Percentiles rank a stretch among this genome's conserved stretches.
Evolutionary conservation across 2,888 invertebrate genomes (phyloP).

Genomic region (Eudasyphora cyanicolor): DNA sequence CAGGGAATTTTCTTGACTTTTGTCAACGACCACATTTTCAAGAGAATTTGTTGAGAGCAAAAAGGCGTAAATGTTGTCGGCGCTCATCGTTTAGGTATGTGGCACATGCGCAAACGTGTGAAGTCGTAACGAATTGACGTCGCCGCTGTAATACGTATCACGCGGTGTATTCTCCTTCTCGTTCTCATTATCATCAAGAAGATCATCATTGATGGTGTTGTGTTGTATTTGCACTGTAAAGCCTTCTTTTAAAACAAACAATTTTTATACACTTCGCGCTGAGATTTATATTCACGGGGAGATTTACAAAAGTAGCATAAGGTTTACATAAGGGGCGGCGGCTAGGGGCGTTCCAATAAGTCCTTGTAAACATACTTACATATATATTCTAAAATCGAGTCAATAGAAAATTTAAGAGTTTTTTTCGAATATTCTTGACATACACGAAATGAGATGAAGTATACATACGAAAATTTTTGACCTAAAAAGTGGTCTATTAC

Average conservation of each 20-base stretch:
- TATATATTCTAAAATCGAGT: neutral
- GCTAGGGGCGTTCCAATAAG: slow-evolving; percentile 4
- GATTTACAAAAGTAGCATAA: no score
- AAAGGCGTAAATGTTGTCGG: slow-evolving; percentile 52
- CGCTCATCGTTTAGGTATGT: slow-evolving; percentile 43
- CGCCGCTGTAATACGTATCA: neutral
- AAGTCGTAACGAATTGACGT: slow-evolving; percentile 36
- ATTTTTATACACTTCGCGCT: slow-evolving; percentile 7
- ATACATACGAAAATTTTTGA: no score
- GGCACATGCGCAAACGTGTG: slow-evolving; percentile 65
- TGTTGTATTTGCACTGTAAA: slow-evolving; percentile 37
- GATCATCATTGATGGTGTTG: neutral
- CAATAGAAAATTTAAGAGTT: no score
- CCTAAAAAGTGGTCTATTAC: no score
- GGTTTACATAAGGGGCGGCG: no score
- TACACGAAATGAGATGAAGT: no score
- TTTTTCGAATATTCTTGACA: no score
- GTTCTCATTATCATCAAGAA: neutral
- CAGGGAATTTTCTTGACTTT: neutral
- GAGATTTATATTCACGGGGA: no score
- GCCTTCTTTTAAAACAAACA: slow-evolving; percentile 50
- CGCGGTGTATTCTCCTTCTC: neutral
- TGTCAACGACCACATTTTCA: neutral
- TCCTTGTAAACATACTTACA: no score
- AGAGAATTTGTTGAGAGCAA: slow-evolving; percentile 3